Base-by-base conservation (phyloP, 2,113 vertebrate genomes). In the Hippolais icterina region DNA sequence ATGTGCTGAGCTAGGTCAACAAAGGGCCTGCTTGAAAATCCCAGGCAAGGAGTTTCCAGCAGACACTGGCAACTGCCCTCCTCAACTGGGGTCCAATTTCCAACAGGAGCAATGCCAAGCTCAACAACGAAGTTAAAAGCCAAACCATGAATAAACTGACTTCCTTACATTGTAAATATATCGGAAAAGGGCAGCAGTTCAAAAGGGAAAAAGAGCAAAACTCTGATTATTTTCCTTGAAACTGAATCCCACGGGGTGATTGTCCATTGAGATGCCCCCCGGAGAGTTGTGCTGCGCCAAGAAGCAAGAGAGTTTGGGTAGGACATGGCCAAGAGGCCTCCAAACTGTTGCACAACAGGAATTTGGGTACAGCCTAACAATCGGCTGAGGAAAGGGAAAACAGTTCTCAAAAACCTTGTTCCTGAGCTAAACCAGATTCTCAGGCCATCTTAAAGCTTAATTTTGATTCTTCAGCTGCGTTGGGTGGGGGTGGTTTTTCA, bases 161-260 rank as follows among this genome's bases (percentile, higher is more conserved):
- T 97, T 96, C 90, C 96, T 97, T 88, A 64, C 52, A 83, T 90
- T 96, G 96, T 95, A 79, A 95, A 79, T 86, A 60, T 16, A 4
- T 83, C 2, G 3, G 85, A 69, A 95, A 93, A 90, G 83, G 92
- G 88, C 90, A 92, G 46, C 31, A 23, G 68, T 90, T 96, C n/a
- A 21, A 93, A 80, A 78, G 82, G 39, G 72, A 89, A 90, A 93
- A 77, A 1, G 35, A 77, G 79, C 56, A 74, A 52, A 90, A 59
- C 47, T 64, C n/a, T 4, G 1, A 44, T 42, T 63, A 22, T 83
- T 93, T 87, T 71, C 66, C 39, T 64, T 76, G 41, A 93, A 93
- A 31, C 27, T 28, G 23, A 47, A 44, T 54, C 49, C 39, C 52
- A 18, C 47, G 41, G 47, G 35, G 13, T 68, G 49, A 68, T 33